phyloP scores from a whole-genome alignment of 35 echinoderm and acorn worm genomes.

The Heliocidaris erythrogramma region DNA sequence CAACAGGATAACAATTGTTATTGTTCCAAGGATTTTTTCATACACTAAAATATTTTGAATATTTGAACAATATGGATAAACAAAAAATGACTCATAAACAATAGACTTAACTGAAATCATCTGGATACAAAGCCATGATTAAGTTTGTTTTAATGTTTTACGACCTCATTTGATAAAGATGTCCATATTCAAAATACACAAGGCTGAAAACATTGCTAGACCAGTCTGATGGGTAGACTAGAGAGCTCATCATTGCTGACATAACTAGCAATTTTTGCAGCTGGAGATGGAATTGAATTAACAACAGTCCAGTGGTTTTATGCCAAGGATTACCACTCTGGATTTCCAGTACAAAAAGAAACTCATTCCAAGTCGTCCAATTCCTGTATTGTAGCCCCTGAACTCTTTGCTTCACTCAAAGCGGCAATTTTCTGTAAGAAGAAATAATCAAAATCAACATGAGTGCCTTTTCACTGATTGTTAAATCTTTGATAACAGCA shows the following conservation, averaged over 20 bases:
- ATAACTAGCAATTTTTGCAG: not conserved
- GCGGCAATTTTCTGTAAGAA: not conserved
- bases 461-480: not conserved
- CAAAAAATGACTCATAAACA: not conserved
- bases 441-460: not conserved
- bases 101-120: not conserved
- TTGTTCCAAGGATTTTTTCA: not conserved
- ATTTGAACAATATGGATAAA: not conserved
- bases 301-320: not conserved
- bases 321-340: not conserved
- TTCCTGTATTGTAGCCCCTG: conserved; percentile 7
- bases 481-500: not conserved
- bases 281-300: not conserved
- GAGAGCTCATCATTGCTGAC: not conserved
- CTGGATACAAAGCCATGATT: not conserved
- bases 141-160: not conserved
- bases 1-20: not conserved
- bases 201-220: not conserved
- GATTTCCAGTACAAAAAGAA: not conserved
- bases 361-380: conserved; percentile 8
- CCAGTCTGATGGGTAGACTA: not conserved
- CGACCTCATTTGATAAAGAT: not conserved
- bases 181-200: not conserved
- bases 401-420: not conserved
- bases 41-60: no score